These are phyloP conservation scores for Corbicula japonica DNA, from an alignment of 2,888 invertebrate genomes.

Conservation along the genomic window DNA sequence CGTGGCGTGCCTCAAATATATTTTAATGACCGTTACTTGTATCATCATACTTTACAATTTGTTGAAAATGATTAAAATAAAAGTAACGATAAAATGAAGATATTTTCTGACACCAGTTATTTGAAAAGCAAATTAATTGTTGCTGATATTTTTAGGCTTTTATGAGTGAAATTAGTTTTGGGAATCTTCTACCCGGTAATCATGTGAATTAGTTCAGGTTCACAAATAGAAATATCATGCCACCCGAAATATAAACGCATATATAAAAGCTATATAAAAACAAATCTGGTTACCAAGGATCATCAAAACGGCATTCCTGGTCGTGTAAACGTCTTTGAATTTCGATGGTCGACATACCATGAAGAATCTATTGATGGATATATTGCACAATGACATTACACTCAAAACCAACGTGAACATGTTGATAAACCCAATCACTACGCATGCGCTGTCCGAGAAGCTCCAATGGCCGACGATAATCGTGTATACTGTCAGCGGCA, in stretches of 20 bases:
- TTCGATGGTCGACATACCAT: conserved; percentile 77
- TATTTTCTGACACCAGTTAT: neutral
- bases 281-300: conserved; percentile 71
- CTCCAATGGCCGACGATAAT: conserved; percentile 74
- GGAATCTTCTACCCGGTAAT: neutral
- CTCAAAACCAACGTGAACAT: conserved; percentile 83
- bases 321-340: conserved; percentile 77
- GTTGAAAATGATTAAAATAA: neutral
- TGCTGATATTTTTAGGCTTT: neutral
- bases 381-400: conserved; percentile 83
- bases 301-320: conserved; percentile 72
- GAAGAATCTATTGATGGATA: conserved; percentile 83
- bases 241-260: neutral
- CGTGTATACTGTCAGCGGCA: conserved; percentile 78
- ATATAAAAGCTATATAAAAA: neutral
- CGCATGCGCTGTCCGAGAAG: conserved; percentile 69
- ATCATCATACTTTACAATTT: neutral
- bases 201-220: neutral
- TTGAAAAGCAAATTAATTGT: neutral
- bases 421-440: conserved; percentile 77
- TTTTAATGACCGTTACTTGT: neutral
- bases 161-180: neutral
- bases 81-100: neutral
- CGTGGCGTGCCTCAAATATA: too few relatives aligned
- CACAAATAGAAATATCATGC: neutral